Conservation (phyloP, 2,797 vertebrate genomes). For the Emydoidea blandingii region DNA sequence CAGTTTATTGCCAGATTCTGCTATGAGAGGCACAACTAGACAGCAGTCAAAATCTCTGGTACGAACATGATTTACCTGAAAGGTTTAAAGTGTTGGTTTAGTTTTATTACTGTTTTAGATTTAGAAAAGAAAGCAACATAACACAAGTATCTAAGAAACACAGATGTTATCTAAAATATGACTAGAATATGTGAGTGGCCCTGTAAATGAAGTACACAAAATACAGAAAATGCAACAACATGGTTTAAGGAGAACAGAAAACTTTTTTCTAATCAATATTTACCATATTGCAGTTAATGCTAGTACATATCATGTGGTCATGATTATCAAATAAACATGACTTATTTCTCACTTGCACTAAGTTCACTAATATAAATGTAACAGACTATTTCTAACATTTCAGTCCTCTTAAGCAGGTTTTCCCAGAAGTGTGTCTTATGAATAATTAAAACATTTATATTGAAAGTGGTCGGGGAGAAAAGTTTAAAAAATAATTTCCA, state of each 20-base stretch:
- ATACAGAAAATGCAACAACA: fast-evolving
- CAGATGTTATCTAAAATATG: background rate
- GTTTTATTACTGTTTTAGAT: fast-evolving
- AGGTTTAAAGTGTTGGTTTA: background rate
- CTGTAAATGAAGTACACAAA: fast-evolving
- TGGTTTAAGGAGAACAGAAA: background rate
- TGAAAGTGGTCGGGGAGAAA: background rate
- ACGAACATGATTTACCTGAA: constrained; percentile 95
- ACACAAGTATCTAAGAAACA: background rate
- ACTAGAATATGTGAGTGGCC: background rate
- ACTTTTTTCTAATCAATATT: background rate
- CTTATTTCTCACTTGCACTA: background rate
- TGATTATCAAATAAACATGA: background rate
- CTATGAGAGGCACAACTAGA: constrained; percentile 96
- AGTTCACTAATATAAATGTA: background rate
- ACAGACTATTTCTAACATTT: background rate
- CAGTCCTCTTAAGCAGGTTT: background rate
- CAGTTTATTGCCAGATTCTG: constrained; percentile 95
- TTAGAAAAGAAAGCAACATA: background rate
- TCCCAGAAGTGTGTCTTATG: background rate
- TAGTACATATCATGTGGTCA: background rate
- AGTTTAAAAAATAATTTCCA: too few relatives aligned
- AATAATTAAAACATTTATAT: background rate
- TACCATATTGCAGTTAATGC: background rate
- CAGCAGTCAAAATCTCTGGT: constrained; percentile 99